These are phyloP conservation scores for Sympetrum striolatum DNA, from an alignment of 2,888 invertebrate species.

Conservation along the genomic window DNA sequence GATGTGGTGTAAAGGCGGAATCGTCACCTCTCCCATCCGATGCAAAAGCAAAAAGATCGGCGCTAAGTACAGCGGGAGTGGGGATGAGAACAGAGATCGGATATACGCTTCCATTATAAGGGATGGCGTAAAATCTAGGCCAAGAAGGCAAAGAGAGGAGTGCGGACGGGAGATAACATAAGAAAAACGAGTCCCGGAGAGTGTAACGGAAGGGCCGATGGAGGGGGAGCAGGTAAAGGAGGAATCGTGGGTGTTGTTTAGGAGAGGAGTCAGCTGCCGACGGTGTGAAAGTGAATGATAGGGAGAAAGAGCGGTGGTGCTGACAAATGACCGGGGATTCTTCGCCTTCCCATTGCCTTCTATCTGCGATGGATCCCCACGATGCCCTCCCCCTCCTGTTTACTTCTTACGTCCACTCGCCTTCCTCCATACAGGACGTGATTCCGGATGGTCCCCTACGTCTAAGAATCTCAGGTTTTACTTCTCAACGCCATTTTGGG, in stretches of 20 bases:
- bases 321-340: constrained; percentile 15
- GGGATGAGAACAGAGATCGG: background rate
- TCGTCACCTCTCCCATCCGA: no score
- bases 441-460: no score
- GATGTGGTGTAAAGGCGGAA: background rate
- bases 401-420: background rate
- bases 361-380: no score
- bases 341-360: background rate
- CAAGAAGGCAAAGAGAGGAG: constrained; percentile 5
- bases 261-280: background rate
- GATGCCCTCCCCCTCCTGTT: background rate
- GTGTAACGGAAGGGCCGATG: background rate
- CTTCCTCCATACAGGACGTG: background rate
- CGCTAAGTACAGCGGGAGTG: background rate
- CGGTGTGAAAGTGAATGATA: constrained; percentile 12
- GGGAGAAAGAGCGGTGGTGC: background rate
- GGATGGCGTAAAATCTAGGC: constrained; percentile 27
- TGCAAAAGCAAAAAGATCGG: background rate
- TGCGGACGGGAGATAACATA: background rate
- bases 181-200: background rate
- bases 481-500: no score
- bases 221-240: background rate
- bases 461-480: no score
- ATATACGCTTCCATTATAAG: constrained; percentile 16
- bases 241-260: background rate